Percentiles rank a stretch among this genome's conserved stretches.
Evolutionary conservation across 2,797 vertebrate species (phyloP).

Genomic region (Chanos chanos): DNA sequence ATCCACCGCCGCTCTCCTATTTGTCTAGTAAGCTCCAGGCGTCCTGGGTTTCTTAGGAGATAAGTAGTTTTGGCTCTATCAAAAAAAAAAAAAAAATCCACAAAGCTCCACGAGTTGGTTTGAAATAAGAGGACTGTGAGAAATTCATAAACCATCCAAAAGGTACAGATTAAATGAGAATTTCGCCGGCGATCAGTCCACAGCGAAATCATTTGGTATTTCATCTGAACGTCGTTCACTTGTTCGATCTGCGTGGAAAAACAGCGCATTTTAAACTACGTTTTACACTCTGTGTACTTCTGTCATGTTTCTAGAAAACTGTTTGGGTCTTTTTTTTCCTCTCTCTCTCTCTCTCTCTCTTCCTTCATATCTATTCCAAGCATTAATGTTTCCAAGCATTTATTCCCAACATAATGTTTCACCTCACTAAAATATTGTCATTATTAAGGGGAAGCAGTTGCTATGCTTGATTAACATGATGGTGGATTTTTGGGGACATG

Average conservation of each 20-base stretch:
- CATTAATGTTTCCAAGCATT: too few species aligned
- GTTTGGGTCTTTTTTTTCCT: too few species aligned
- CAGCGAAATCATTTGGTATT: too few species aligned
- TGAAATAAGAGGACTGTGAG: constrained; percentile 34
- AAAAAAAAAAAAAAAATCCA: too few species aligned
- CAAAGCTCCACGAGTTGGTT: constrained; percentile 41
- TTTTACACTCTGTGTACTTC: too few species aligned
- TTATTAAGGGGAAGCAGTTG: constrained; percentile 57
- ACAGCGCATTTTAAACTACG: too few species aligned
- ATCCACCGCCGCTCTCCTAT: constrained; percentile 40
- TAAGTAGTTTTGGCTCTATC: constrained; percentile 44
- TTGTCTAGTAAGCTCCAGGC: constrained; percentile 40
- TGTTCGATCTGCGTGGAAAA: too few species aligned
- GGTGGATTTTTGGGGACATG: constrained; percentile 65
- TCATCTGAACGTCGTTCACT: too few species aligned
- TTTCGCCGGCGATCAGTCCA: too few species aligned
- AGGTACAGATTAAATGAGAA: constrained; percentile 2
- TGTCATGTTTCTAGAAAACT: too few species aligned
- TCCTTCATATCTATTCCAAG: too few species aligned
- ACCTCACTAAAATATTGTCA: constrained; percentile 55
- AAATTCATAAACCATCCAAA: constrained; percentile 15
- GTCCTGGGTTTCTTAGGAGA: constrained; percentile 47
- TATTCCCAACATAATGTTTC: constrained; percentile 45
- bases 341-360: too few species aligned
- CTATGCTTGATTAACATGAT: constrained; percentile 64